Evolutionary conservation across 2,888 invertebrate genomes (phyloP), one percentile per base, ranked within the genome.

Genomic region (Hirudinaria manillensis): DNA sequence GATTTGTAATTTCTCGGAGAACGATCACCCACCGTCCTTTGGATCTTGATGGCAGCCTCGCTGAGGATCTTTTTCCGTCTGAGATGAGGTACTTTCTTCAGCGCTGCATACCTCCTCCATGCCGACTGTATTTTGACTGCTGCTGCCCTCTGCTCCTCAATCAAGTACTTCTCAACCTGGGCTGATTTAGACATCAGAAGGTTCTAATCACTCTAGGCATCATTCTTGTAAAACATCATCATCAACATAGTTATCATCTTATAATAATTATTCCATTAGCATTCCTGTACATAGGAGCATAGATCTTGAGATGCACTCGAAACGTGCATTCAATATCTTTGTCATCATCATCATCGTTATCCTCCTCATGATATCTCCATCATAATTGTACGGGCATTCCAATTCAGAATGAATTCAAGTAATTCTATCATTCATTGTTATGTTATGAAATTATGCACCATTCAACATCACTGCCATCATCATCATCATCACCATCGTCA

Each of bases 121-220:
- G 77, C 27, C 65, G 81, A 80, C 79, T 85, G 85, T 53, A 85
- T 83, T 53, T 77, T 80, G n/a, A 81, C 74, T 16, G 83, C 85
- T 2, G 85, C 83, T 6, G 79, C 76, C 1, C 80, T 78, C 76
- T 83, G 79, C 75, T 84, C 83, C 75, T 81, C 81, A 56, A 80
- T 80, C 72, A 85, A 67, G 77, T 82, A 83, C 61, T 80, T 80
- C 53, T 82, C 81, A 19, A 85, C 80, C 67, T 82, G 81, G 27
- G 79, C 84, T 84, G 66, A 21, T 34, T 36, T 36, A 6, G 36
- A 6, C 36, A 36, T 36, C 10, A 3, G 1, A 10, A 1, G 10
- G 45, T 7, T 7, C 1, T 45, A 16, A 45, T 73, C 36, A 34
- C 24, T 29, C 24, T 61, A 55, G 19, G 16, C 13, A 32, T 45